These are phyloP conservation scores for Agrochola litura DNA, from an alignment of 2,888 invertebrate genomes.

Conservation along the genomic window DNA sequence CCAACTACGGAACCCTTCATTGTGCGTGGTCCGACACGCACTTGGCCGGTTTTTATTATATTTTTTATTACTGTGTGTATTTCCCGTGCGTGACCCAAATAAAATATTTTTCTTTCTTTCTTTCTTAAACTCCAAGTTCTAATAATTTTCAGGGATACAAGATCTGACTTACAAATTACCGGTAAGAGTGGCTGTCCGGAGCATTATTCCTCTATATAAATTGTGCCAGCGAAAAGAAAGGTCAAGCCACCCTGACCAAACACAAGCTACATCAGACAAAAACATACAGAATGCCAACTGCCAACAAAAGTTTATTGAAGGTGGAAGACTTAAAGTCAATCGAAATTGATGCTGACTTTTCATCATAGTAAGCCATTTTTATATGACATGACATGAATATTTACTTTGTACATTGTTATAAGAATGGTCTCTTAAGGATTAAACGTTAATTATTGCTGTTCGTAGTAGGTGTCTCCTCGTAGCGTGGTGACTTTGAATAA, in stretches of 20 bases:
- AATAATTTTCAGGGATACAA: not conserved
- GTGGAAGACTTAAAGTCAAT: not conserved
- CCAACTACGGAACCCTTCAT: too few relatives aligned
- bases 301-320: not conserved
- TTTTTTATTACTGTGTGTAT: too few relatives aligned
- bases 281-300: constrained; percentile 19
- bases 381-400: too few relatives aligned
- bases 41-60: too few relatives aligned
- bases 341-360: not conserved
- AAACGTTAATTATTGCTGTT: not conserved
- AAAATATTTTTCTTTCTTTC: too few relatives aligned
- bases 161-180: constrained; percentile 19
- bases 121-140: not conserved
- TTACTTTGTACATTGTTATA: too few relatives aligned
- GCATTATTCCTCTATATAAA: constrained; percentile 36
- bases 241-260: constrained; percentile 50
- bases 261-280: not conserved
- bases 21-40: too few relatives aligned
- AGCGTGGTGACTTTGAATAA: not conserved
- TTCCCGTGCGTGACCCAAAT: too few relatives aligned
- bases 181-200: constrained; percentile 11
- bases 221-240: constrained; percentile 36
- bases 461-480: not conserved
- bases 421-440: too few relatives aligned
- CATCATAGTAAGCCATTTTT: too few relatives aligned